phyloP scores from a whole-genome alignment of 2,113 vertebrate genomes.

The Thamnaconus septentrionalis region DNA sequence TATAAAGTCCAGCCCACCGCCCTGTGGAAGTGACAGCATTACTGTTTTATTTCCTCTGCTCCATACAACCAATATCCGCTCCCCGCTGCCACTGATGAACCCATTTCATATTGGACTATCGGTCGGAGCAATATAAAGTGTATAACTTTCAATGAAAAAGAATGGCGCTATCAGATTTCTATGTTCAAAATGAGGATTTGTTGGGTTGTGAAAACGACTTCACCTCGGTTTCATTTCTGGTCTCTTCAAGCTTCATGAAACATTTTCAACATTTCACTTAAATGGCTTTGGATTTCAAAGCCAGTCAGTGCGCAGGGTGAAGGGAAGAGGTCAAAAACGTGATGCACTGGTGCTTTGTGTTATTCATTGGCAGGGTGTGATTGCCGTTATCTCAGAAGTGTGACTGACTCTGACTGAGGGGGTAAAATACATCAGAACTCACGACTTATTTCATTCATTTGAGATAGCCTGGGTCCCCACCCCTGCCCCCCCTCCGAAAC shows the following conservation, averaged over 20 bases:
- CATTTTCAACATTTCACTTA: neutral
- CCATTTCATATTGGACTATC: conserved; percentile 8
- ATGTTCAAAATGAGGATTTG: neutral
- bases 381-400: conserved; percentile 11
- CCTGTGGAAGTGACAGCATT: conserved; percentile 34
- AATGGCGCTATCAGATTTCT: conserved; percentile 10
- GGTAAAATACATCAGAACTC: conserved; percentile 4
- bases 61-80: conserved; percentile 26
- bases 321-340: neutral
- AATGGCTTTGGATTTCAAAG: neutral
- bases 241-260: neutral
- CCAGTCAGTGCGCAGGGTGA: neutral
- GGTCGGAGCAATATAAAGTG: neutral
- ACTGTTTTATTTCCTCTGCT: conserved; percentile 40
- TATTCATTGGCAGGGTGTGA: conserved; percentile 11
- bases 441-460: conserved; percentile 4
- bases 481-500: neutral
- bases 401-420: conserved; percentile 2
- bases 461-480: neutral
- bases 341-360: conserved; percentile 1
- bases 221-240: neutral
- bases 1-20: conserved; percentile 26
- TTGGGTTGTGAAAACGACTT: neutral
- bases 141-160: neutral
- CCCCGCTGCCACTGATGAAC: conserved; percentile 13